Conservation (phyloP, 2,113 vertebrate species). For the Delphinapterus leucas region DNA sequence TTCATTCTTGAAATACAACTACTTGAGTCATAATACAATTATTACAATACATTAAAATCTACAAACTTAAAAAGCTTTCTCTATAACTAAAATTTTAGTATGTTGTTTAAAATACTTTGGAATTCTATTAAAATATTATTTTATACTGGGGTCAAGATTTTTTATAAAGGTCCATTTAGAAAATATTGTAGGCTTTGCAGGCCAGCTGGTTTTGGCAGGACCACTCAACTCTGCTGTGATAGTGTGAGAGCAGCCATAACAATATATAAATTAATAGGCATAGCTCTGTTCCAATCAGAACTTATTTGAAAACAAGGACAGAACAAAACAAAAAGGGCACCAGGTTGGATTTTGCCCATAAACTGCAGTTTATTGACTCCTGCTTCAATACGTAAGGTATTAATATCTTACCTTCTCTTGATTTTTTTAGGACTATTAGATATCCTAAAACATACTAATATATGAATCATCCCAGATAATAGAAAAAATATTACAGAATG, state of each 20-base stretch:
- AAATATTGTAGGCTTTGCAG: background rate
- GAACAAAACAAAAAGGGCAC: background rate
- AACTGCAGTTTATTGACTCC: rapidly evolving
- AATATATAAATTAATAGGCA: background rate
- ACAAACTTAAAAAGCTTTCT: background rate
- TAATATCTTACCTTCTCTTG: background rate
- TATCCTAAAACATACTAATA: background rate
- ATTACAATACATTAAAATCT: background rate
- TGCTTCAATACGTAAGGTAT: background rate
- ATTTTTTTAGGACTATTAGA: background rate
- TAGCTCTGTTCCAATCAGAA: background rate
- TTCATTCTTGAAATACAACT: background rate
- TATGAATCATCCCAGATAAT: background rate
- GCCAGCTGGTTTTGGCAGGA: background rate
- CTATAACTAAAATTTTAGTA: background rate
- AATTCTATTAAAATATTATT: background rate
- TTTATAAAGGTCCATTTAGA: background rate
- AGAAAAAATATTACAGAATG: background rate
- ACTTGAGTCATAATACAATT: background rate
- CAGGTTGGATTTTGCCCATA: background rate
- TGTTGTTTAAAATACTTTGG: background rate
- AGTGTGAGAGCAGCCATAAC: background rate
- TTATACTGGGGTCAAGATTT: background rate
- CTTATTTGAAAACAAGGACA: background rate
- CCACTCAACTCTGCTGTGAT: background rate